Evolutionary conservation across 2,888 invertebrate species (phyloP).

Genomic region (Drosophila maculinotata): DNA sequence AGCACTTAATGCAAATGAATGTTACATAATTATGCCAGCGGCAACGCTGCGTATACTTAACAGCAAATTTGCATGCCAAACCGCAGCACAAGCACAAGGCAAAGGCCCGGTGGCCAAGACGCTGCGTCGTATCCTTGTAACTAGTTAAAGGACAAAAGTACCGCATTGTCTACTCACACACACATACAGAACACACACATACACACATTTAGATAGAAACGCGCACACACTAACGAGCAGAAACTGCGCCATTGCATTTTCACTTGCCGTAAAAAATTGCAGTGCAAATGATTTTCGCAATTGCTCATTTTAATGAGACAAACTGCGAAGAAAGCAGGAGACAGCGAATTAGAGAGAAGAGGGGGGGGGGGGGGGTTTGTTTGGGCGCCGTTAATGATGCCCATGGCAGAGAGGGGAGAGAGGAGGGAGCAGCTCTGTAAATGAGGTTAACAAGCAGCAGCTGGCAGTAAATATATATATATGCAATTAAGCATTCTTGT

Average conservation of each 20-base stretch:
- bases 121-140: conserved; percentile 55
- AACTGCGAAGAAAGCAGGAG: conserved; percentile 41
- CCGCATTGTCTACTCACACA: conserved; percentile 57
- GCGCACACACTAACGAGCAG: conserved; percentile 45
- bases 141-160: conserved; percentile 71
- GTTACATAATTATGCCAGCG: conserved; percentile 63
- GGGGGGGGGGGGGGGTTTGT: too few relatives aligned
- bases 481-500: conserved; percentile 72
- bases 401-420: background rate
- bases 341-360: conserved; percentile 17
- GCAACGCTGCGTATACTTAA: conserved; percentile 72
- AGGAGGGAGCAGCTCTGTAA: conserved; percentile 7
- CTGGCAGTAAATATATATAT: conserved; percentile 48
- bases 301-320: conserved; percentile 69
- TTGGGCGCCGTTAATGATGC: conserved; percentile 39
- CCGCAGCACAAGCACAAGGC: conserved; percentile 30
- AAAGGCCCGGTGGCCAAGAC: conserved; percentile 36
- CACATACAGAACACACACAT: conserved; percentile 16
- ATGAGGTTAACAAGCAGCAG: conserved; percentile 54
- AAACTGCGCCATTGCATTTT: conserved; percentile 48
- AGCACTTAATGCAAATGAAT: conserved; percentile 67
- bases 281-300: conserved; percentile 56
- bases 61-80: conserved; percentile 57
- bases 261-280: conserved; percentile 38
- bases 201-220: too few relatives aligned